Evolutionary conservation across 2,888 invertebrate genomes (phyloP).

Genomic region (Drosophila ezoana): DNA sequence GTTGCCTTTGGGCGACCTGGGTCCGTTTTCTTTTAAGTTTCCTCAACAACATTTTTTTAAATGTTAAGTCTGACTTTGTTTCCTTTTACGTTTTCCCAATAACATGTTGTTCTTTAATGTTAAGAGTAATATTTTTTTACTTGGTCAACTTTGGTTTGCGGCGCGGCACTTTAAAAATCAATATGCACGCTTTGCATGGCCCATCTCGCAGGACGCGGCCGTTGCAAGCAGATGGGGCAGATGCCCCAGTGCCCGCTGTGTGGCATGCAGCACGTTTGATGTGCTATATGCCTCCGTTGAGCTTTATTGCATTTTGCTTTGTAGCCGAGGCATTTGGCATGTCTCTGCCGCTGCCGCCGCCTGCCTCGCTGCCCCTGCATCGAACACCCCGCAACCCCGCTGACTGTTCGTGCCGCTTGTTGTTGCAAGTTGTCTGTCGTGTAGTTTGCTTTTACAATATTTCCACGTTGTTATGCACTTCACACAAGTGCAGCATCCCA

Average conservation of each 20-base stretch:
- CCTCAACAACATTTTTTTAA: too few relatives aligned
- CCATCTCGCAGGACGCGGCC: slow-evolving; percentile 28
- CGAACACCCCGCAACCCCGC: background rate
- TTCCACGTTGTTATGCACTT: slow-evolving; percentile 79
- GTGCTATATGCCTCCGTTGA: slow-evolving; percentile 44
- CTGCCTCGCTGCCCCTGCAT: background rate
- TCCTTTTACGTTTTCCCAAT: too few relatives aligned
- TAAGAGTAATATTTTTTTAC: background rate
- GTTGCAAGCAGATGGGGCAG: slow-evolving; percentile 24
- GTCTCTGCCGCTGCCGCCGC: slow-evolving; percentile 1
- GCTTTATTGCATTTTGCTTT: slow-evolving; percentile 64
- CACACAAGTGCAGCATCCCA: slow-evolving; percentile 68
- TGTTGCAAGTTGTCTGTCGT: slow-evolving; percentile 21
- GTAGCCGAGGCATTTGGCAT: slow-evolving; percentile 46
- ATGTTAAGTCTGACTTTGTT: too few relatives aligned
- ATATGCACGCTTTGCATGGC: slow-evolving; percentile 61
- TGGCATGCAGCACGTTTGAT: slow-evolving; percentile 24
- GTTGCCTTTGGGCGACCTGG: too few relatives aligned
- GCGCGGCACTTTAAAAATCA: slow-evolving; percentile 58
- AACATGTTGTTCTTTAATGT: background rate
- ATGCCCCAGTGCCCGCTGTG: slow-evolving; percentile 6
- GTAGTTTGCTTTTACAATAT: slow-evolving; percentile 76
- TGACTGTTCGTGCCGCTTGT: background rate
- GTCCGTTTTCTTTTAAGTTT: too few relatives aligned
- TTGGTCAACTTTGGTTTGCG: background rate